Percentiles rank a stretch among this genome's conserved stretches.
Evolutionary conservation across 2,888 invertebrate species (phyloP).

Genomic region (Epistrophe grossulariae): DNA sequence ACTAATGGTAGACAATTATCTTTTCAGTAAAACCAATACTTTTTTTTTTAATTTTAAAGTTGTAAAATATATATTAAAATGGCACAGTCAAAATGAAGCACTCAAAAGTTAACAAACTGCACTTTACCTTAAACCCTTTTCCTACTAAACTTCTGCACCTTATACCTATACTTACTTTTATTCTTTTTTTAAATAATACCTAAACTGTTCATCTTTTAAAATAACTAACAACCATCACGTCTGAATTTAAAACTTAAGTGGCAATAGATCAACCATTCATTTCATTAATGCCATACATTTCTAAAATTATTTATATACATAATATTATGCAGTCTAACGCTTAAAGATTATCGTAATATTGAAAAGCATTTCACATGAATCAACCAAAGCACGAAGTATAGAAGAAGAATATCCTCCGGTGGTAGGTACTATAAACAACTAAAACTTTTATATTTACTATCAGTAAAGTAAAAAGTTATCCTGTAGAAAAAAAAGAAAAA

Average conservation of each 20-base stretch:
- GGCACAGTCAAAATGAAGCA: no score
- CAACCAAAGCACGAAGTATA: neutral
- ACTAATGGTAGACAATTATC: no score
- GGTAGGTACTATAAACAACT: slow-evolving; percentile 2
- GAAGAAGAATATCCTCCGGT: slow-evolving; percentile 10
- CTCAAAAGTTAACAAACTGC: no score
- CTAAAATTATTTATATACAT: neutral
- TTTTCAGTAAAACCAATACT: no score
- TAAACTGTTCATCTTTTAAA: neutral
- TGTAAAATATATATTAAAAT: no score
- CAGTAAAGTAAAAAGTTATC: slow-evolving; percentile 6
- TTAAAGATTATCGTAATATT: slow-evolving; percentile 10
- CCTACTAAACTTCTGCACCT: neutral
- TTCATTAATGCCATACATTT: neutral
- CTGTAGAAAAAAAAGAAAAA: no score
- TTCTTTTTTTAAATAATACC: no score
- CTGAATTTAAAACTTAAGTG: neutral
- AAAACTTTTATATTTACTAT: slow-evolving; percentile 42
- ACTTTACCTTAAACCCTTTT: neutral
- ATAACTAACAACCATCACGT: neutral
- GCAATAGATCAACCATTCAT: slow-evolving; percentile 3
- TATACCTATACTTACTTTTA: neutral
- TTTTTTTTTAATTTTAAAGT: no score
- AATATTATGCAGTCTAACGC: neutral
- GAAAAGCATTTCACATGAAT: slow-evolving; percentile 18